These are phyloP conservation scores for Spongilla lacustris DNA, from an alignment of 37 sponge, comb jelly and placozoan species.

Conservation along the genomic window DNA sequence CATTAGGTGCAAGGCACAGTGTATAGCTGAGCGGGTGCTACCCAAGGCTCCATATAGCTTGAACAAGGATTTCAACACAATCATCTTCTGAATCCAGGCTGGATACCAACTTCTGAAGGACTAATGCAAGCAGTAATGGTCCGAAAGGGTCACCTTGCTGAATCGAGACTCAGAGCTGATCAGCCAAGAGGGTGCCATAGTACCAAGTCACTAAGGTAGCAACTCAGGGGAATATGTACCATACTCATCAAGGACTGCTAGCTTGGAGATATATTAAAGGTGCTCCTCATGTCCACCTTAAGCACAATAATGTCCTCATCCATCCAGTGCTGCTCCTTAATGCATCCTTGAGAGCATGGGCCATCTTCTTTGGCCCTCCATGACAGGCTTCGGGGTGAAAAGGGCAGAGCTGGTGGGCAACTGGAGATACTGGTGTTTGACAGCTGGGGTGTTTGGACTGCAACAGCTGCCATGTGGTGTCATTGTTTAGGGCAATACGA, in stretches of 20 bases:
- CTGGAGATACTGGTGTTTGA: neutral
- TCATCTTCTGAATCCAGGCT: neutral
- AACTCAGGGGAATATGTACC: constrained; percentile 1
- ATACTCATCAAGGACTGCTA: neutral
- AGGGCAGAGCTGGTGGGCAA: neutral
- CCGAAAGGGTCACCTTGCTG: neutral
- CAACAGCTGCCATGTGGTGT: neutral
- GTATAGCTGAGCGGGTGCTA: neutral
- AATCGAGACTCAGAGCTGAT: neutral
- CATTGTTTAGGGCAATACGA: neutral
- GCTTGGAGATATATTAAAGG: constrained; percentile 1
- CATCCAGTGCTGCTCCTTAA: neutral
- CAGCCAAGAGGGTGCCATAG: neutral
- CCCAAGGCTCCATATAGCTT: constrained; percentile 1
- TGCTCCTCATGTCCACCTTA: neutral
- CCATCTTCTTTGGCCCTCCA: neutral
- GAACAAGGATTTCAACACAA: neutral
- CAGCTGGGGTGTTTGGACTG: neutral
- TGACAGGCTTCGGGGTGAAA: neutral
- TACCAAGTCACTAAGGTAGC: constrained; percentile 1
- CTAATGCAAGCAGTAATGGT: constrained; percentile 1
- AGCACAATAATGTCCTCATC: neutral
- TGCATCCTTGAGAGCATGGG: neutral
- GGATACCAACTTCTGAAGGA: neutral
- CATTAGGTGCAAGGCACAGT: neutral